These are phyloP conservation scores for Physeter macrocephalus DNA, from an alignment of 2,113 vertebrate species.

Conservation along the genomic window DNA sequence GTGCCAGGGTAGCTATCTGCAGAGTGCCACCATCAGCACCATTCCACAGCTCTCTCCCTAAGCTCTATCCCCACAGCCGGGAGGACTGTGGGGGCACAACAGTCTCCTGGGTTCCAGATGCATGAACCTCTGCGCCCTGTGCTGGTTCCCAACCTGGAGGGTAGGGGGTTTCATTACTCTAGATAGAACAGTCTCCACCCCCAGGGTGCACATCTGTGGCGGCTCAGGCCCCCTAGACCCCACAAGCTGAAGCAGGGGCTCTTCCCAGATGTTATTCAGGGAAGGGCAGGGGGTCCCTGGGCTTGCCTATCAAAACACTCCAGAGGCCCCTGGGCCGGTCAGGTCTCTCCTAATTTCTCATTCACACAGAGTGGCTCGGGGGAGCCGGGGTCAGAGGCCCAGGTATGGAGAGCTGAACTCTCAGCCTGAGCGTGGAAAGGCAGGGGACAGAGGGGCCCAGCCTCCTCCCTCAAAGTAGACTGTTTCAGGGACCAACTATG, in stretches of 20 bases:
- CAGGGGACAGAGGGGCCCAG: background rate
- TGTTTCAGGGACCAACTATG: background rate
- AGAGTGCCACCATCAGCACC: background rate
- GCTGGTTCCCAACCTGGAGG: background rate
- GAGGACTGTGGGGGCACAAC: background rate
- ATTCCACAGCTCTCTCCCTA: background rate
- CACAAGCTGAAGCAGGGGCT: background rate
- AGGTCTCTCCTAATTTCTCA: background rate
- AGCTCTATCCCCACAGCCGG: background rate
- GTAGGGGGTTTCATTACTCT: background rate
- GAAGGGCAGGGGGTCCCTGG: background rate
- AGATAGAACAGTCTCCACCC: background rate
- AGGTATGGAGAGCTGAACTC: background rate
- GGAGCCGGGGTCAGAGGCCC: background rate
- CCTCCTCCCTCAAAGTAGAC: background rate
- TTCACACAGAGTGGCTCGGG: background rate
- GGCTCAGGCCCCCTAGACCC: background rate
- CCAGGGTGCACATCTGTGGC: background rate
- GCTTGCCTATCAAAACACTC: background rate
- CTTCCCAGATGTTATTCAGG: background rate
- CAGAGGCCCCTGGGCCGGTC: background rate
- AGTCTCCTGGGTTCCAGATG: background rate
- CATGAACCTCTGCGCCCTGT: background rate
- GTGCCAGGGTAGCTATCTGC: background rate
- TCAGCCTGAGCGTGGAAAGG: background rate